These are phyloP conservation scores for Scolopax mira DNA, from an alignment of 2,113 vertebrate species.

Conservation along the genomic window DNA sequence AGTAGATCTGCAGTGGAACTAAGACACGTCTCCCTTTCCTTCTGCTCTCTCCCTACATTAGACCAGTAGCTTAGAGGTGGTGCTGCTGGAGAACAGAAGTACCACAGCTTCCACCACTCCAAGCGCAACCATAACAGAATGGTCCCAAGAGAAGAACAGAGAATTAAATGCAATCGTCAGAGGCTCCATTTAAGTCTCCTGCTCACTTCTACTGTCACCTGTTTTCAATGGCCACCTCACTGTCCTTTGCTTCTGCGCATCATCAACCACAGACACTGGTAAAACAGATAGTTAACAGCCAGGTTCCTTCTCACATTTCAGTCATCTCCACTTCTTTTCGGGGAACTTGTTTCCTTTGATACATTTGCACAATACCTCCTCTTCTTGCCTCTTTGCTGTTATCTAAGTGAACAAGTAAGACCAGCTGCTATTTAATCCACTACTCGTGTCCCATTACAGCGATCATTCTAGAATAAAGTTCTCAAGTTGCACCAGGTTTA, in stretches of 20 bases:
- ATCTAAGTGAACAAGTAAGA: neutral
- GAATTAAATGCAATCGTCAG: neutral
- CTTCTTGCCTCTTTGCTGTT: neutral
- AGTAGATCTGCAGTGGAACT: neutral
- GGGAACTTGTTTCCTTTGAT: neutral
- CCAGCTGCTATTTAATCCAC: neutral
- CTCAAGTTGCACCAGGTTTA: neutral
- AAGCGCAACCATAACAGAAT: neutral
- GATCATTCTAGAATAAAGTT: neutral
- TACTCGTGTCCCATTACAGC: neutral
- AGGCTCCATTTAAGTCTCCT: neutral
- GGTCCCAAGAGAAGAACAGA: neutral
- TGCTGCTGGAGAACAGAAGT: neutral
- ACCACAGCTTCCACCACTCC: neutral
- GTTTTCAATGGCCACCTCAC: neutral
- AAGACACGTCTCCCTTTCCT: accelerated
- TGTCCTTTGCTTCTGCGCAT: neutral
- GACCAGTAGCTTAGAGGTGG: neutral
- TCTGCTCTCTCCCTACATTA: neutral
- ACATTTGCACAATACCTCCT: neutral
- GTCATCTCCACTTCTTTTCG: neutral
- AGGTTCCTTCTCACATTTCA: neutral
- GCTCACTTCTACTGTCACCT: neutral
- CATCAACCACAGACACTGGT: neutral
- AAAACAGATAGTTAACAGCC: neutral